Evolutionary conservation across 2,797 vertebrate genomes (phyloP), one percentile per base, ranked within the genome.

Genomic region (Sitta carolinensis): DNA sequence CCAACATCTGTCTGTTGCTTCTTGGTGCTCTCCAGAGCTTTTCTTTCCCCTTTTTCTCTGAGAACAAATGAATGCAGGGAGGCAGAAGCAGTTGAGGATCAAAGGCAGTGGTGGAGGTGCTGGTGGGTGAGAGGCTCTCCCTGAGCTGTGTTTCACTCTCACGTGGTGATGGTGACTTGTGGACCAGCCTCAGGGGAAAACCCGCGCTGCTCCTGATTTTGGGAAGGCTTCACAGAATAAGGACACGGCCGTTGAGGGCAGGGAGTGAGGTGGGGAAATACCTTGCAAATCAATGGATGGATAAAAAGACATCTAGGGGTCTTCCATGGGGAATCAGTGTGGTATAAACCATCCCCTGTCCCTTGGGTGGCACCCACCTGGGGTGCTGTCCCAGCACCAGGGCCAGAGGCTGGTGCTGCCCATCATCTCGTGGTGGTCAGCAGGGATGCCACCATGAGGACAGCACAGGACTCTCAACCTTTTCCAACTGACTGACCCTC

Each of bases 341-440:
- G 30, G 81, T 48, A 59, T 36, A 17, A 86, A 58, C 22, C 19
- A 12, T 16, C 5, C 19, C 14, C 13, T 67, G 36, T 30, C 17
- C 19, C 9, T 6, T 40, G 2, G 0, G 2, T 57, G 58, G n/a
- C 34, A 29, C 26, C 23, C 34, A 29, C 26, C 23, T 47, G 55
- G 20, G 23, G 3, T 7, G 23, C 45, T 66, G 16, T 48, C 19
- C 48, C 63, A 58, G 36, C 21, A 0, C 21, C 38, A 52, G 75
- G 42, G 76, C 5, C 5, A 4, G 45, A 52, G 38, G 5, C 13
- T 23, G 58, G 32, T 32, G 30, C 48, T 73, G 30, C 21, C 38
- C 23, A 27, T 22, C 20, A 3, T 32, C 47, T 48, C 30, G 13
- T 0, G 1, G 21, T 16, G 43, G 16, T 25, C 9, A 1, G 47